These are phyloP conservation scores for Hycleus phaleratus DNA, from an alignment of 1,140 invertebrate genomes.

Conservation along the genomic window DNA sequence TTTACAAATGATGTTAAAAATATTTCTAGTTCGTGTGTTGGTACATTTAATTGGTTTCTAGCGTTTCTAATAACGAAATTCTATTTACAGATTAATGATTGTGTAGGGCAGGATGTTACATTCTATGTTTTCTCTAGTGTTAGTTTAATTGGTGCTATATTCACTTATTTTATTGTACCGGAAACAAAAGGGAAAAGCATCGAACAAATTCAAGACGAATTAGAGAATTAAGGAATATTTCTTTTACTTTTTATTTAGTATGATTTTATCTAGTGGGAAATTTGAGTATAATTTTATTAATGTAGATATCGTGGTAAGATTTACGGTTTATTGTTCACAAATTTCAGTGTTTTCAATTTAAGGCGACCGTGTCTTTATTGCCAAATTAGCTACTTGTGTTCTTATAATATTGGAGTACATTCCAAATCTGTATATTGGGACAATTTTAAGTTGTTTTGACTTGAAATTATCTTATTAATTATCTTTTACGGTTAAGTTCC, in stretches of 20 bases:
- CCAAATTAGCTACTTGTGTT: too few relatives aligned
- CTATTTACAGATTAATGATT: constrained; percentile 45
- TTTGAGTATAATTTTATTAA: neutral
- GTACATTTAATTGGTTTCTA: constrained; percentile 67
- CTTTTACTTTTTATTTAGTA: neutral
- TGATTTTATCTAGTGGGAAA: neutral
- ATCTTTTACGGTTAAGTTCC: too few relatives aligned
- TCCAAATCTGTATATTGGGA: too few relatives aligned
- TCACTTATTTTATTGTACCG: constrained; percentile 61
- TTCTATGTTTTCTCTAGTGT: constrained; percentile 58
- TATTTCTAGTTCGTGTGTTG: constrained; percentile 63
- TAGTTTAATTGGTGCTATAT: constrained; percentile 53
- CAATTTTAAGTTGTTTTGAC: too few relatives aligned
- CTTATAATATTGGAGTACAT: too few relatives aligned
- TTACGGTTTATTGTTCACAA: too few relatives aligned
- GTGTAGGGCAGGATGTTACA: constrained; percentile 44
- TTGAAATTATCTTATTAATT: too few relatives aligned
- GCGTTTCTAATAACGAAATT: constrained; percentile 77
- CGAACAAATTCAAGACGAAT: constrained; percentile 60
- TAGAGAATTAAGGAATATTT: constrained; percentile 25
- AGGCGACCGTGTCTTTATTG: too few relatives aligned
- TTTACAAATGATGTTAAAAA: constrained; percentile 69
- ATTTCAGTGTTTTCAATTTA: too few relatives aligned
- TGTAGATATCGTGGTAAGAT: neutral
- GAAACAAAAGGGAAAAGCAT: constrained; percentile 70